Base-by-base conservation (phyloP, 1,140 invertebrate genomes). In the Heterodera carotae region DNA sequence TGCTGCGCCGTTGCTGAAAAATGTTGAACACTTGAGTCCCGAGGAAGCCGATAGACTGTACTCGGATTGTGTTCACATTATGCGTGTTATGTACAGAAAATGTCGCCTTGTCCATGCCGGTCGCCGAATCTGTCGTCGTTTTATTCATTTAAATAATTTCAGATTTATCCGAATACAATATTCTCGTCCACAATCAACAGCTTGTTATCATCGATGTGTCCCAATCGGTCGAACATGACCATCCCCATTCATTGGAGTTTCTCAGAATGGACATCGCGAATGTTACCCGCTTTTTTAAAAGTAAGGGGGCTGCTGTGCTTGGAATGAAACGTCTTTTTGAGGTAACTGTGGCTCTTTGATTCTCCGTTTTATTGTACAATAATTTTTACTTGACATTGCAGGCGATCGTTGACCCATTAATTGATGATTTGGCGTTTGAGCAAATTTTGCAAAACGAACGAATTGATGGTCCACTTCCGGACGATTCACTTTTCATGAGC, bases 161-260 rank as follows among this genome's bases (percentile, higher is more conserved):
- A 83, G 85, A 87, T 91, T 91, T 98, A 25, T 97, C 94, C 60
- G 96, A 98, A 90, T 99, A 94, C 84, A 99, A 99, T 89, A 90
- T 98, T 64, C 85, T 97, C 43, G 90, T 94, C 85, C 91, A 94
- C 84, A 90, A 94, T 83, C 92, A 92, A 0, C 91, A 93, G 84
- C 89, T 95, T 25, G 93, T 93, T 76, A 92, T 98, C 33, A 99
- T 99, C 84, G 97, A 99, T 90, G 97, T 99, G 0, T 97, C 95
- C 0, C 97, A 99, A 88, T 93, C 95, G 2, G 96, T 99, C 0
- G 96, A 98, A 89, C 95, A 97, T 87, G 95, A 98, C 88, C 95
- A 98, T 91, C 95, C 95, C 0, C 92, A 94, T 89, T 93, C 96
- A 0, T 91, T 97, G 67, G 93, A 96, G 76, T 99, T 99, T 88